phyloP scores from a whole-genome alignment of 2,797 vertebrate genomes.

The Argentina silus region DNA sequence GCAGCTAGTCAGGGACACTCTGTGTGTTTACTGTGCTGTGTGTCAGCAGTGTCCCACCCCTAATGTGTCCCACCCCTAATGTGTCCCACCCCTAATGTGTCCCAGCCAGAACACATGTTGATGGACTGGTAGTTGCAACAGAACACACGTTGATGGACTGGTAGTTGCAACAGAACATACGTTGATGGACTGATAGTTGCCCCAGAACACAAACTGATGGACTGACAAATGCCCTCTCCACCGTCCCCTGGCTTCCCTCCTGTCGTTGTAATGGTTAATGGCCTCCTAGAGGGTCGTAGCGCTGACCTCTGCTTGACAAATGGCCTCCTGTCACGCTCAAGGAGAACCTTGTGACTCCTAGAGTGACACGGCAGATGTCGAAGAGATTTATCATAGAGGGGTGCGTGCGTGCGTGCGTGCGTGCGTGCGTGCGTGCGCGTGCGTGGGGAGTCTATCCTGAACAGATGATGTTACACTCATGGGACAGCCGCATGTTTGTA shows the following conservation, averaged over 20 bases:
- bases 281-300: constrained; percentile 15
- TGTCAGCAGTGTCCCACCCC: not conserved
- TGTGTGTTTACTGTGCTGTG: constrained; percentile 15
- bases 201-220: not conserved
- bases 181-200: not conserved
- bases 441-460: not conserved
- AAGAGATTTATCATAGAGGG: not conserved
- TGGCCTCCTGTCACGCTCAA: constrained; percentile 12
- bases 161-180: too few species aligned
- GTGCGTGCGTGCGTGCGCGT: not conserved
- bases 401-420: not conserved
- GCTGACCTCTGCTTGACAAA: constrained; percentile 43
- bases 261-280: constrained; percentile 41
- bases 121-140: not conserved
- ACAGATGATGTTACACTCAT: not conserved
- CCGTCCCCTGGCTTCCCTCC: constrained; percentile 10
- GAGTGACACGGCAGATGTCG: not conserved
- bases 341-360: constrained; percentile 18
- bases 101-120: too few species aligned
- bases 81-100: too few species aligned
- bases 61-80: too few species aligned
- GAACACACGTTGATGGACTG: constrained; percentile 2
- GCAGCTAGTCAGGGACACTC: not conserved
- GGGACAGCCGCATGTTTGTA: not conserved
- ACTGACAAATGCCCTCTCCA: constrained; percentile 6